Evolutionary conservation across 2,113 vertebrate genomes (phyloP).

Genomic region (Lycaon pictus): DNA sequence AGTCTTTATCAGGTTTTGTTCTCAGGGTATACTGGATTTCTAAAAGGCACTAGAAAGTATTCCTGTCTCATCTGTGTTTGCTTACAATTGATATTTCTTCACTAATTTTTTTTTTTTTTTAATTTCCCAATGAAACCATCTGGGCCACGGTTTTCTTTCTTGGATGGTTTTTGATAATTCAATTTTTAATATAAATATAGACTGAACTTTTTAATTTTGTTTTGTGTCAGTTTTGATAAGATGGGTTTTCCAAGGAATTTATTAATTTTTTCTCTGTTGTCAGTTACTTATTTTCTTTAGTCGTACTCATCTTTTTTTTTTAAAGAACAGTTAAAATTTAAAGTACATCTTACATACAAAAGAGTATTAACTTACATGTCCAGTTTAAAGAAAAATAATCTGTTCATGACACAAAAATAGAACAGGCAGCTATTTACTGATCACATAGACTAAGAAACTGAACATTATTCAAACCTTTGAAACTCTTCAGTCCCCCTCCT

Average conservation of each 20-base stretch:
- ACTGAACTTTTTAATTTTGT: not conserved
- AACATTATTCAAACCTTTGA: not conserved
- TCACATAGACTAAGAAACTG: not conserved
- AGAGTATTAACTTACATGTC: not conserved
- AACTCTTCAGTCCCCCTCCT: not conserved
- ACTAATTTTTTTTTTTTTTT: conserved; percentile 27
- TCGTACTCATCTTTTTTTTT: not conserved
- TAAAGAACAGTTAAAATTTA: too few species aligned
- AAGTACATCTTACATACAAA: conserved; percentile 8
- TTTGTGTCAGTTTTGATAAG: not conserved
- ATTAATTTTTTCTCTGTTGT: not conserved
- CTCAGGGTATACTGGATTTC: not conserved
- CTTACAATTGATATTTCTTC: not conserved
- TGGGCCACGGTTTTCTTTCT: not conserved
- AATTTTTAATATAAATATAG: not conserved
- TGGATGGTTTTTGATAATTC: not conserved
- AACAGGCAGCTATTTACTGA: not conserved
- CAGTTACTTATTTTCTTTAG: not conserved
- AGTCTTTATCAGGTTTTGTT: not conserved
- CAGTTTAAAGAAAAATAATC: not conserved
- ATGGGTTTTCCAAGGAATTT: not conserved
- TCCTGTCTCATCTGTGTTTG: not conserved
- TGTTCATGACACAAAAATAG: conserved; percentile 11
- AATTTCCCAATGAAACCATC: not conserved
- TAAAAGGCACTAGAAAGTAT: not conserved